Evolutionary conservation across 2,113 vertebrate species (phyloP).

Genomic region (Polypterus bichir): DNA sequence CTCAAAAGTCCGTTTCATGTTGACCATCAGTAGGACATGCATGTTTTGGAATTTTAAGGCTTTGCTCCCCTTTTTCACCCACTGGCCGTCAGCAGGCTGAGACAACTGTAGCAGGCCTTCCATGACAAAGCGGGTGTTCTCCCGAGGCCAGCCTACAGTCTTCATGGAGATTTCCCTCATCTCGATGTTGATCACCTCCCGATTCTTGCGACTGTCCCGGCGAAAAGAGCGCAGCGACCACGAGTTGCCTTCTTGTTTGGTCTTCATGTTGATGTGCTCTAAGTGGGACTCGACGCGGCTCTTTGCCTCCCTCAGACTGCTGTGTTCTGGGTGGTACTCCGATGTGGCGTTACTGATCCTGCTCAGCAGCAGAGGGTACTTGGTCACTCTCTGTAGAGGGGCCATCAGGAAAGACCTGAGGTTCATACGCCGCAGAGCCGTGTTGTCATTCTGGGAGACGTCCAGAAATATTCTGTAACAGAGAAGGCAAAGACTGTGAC

Average conservation of each 20-base stretch:
- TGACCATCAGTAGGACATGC: slow-evolving; percentile 75
- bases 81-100: slow-evolving; percentile 74
- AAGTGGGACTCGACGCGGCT: slow-evolving; percentile 78
- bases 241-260: slow-evolving; percentile 70
- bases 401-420: slow-evolving; percentile 83
- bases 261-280: slow-evolving; percentile 91
- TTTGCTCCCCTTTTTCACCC: slow-evolving; percentile 77
- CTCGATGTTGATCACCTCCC: slow-evolving; percentile 76
- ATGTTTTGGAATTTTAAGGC: slow-evolving; percentile 83
- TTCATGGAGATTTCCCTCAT: slow-evolving; percentile 77
- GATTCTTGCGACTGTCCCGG: slow-evolving; percentile 74
- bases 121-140: slow-evolving; percentile 76
- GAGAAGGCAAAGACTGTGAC: slow-evolving; percentile 15
- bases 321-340: slow-evolving; percentile 67
- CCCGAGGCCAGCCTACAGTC: slow-evolving; percentile 69
- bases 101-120: slow-evolving; percentile 74
- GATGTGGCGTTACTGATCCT: slow-evolving; percentile 73
- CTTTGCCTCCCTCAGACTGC: slow-evolving; percentile 72
- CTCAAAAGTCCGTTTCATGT: slow-evolving; percentile 35
- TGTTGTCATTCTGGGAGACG: slow-evolving; percentile 87
- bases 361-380: slow-evolving; percentile 75
- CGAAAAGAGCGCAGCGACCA: slow-evolving; percentile 82
- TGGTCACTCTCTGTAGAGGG: slow-evolving; percentile 78
- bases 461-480: slow-evolving; percentile 74
- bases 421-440: slow-evolving; percentile 76